Conservation (phyloP, 1,140 invertebrate genomes). For the Aphidius ervi region DNA sequence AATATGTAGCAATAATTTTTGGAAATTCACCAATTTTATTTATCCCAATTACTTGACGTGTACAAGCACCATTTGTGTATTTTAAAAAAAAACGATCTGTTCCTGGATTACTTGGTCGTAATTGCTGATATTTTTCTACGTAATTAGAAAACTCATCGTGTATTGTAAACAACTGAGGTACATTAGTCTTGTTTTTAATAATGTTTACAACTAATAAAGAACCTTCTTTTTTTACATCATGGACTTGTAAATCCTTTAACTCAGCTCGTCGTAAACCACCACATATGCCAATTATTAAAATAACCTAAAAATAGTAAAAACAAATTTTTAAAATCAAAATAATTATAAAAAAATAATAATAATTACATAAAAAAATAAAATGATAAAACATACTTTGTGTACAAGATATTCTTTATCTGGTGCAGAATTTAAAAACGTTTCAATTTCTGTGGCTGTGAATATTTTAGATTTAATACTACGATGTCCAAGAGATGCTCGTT, state of each 20-base stretch:
- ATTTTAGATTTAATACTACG: too few relatives aligned
- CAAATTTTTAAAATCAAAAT: too few relatives aligned
- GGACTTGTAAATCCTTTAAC: background rate
- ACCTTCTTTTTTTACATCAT: constrained; percentile 15
- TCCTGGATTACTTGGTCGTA: constrained; percentile 3
- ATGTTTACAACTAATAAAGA: constrained; percentile 15
- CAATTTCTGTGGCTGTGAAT: too few relatives aligned
- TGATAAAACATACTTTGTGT: too few relatives aligned
- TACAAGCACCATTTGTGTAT: constrained; percentile 16
- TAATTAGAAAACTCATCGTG: constrained; percentile 18
- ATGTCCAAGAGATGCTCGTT: too few relatives aligned
- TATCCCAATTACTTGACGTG: constrained; percentile 9
- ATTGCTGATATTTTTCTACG: constrained; percentile 18
- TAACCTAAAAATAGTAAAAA: constrained; percentile 5
- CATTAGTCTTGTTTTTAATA: constrained; percentile 18
- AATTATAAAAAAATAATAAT: too few relatives aligned
- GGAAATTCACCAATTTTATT: constrained; percentile 20
- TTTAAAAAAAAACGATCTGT: constrained; percentile 20
- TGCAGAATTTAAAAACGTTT: too few relatives aligned
- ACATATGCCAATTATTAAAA: constrained; percentile 21
- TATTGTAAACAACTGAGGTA: constrained; percentile 16
- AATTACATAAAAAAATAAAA: too few relatives aligned
- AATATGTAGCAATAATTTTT: constrained; percentile 12
- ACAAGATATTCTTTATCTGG: too few relatives aligned
- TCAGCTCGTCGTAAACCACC: constrained; percentile 17